These are phyloP conservation scores for Geophilus truncorum DNA, from an alignment of 2,888 invertebrate genomes.

Conservation along the genomic window DNA sequence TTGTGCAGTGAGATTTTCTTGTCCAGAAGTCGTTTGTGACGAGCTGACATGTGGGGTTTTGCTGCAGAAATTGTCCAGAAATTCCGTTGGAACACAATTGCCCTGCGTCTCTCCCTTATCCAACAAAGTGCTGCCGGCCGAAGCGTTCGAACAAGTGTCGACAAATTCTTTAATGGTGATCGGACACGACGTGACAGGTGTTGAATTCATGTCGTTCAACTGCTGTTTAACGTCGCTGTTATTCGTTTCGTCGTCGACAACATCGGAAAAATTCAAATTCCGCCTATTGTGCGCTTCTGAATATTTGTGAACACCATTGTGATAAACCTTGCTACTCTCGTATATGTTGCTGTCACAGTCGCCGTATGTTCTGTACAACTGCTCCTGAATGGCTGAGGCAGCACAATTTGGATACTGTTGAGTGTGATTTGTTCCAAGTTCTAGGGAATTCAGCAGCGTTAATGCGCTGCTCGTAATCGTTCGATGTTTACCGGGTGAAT, in stretches of 20 bases:
- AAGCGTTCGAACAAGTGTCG: not conserved
- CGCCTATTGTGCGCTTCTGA: not conserved
- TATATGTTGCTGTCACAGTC: constrained; percentile 46
- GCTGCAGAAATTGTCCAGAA: not conserved
- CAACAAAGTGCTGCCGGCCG: not conserved
- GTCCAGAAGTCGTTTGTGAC: not conserved
- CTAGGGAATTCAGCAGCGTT: constrained; percentile 32
- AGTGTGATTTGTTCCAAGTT: constrained; percentile 40
- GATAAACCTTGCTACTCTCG: constrained; percentile 41
- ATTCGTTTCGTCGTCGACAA: not conserved
- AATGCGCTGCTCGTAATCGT: not conserved
- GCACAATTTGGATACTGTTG: constrained; percentile 31
- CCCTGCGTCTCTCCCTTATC: not conserved
- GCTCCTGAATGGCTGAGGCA: constrained; percentile 34
- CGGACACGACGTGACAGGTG: not conserved
- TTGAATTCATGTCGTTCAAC: not conserved
- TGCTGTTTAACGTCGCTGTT: not conserved
- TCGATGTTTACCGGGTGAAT: constrained; percentile 25
- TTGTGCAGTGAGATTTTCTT: not conserved
- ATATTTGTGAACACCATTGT: not conserved
- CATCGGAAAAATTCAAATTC: not conserved
- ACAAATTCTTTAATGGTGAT: not conserved
- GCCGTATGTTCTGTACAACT: constrained; percentile 44
- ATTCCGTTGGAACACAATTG: not conserved
- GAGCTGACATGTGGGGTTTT: not conserved